phyloP scores from a whole-genome alignment of 2,888 invertebrate species.

The Amphipyra berbera region DNA sequence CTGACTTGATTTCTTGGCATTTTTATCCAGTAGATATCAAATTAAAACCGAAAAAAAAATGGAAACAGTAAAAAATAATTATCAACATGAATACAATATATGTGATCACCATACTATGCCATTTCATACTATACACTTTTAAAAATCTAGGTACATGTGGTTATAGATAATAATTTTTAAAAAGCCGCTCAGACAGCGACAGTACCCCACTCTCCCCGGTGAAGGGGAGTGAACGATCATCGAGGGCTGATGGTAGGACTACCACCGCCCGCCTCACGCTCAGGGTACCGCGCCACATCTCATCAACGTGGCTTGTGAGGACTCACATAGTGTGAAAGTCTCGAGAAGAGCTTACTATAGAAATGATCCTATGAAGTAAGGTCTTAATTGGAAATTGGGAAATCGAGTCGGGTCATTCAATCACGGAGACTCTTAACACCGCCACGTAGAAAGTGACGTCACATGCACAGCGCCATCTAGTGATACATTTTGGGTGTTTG shows the following conservation, averaged over 20 bases:
- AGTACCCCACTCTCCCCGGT: constrained; percentile 45
- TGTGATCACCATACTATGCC: too few species aligned
- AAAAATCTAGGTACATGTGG: too few species aligned
- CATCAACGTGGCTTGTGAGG: constrained; percentile 58
- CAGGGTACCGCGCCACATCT: constrained; percentile 62
- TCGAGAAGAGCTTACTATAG: constrained; percentile 56
- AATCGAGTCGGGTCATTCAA: constrained; percentile 21
- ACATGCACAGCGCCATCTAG: constrained; percentile 35
- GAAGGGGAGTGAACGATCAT: constrained; percentile 60
- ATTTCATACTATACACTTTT: too few species aligned
- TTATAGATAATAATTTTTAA: constrained; percentile 1
- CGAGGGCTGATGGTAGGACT: constrained; percentile 51
- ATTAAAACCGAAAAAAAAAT: too few species aligned
- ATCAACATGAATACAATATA: too few species aligned
- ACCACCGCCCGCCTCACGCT: constrained; percentile 61
- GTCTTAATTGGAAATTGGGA: constrained; percentile 15
- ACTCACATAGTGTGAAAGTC: constrained; percentile 57
- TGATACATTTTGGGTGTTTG: not conserved
- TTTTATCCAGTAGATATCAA: too few species aligned
- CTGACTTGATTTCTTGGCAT: not conserved
- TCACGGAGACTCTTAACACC: constrained; percentile 40
- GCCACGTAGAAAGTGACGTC: constrained; percentile 40
- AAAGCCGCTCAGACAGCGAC: constrained; percentile 50
- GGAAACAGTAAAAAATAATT: too few species aligned
- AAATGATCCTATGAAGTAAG: constrained; percentile 57